Base-by-base conservation (phyloP, 2,888 invertebrate genomes). In the Auanema freiburgensis region DNA sequence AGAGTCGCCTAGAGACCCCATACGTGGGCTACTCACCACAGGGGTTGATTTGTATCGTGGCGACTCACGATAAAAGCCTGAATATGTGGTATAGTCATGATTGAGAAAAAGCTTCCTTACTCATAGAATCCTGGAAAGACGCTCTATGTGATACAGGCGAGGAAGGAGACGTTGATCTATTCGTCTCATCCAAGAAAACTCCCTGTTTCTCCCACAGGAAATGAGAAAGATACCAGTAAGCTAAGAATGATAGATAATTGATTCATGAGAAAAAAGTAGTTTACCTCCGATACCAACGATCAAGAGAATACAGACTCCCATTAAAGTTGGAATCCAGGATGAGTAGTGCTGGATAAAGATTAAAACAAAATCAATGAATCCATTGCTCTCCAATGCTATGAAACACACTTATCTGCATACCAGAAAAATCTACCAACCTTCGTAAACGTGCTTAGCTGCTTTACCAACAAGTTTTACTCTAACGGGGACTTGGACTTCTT, bases 401-500 rank as follows among this genome's bases (percentile, higher is more conserved):
- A 67, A 41, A 33, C 2, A n/a, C n/a, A n/a, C n/a, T n/a, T n/a
- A n/a, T n/a, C n/a, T n/a, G n/a, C n/a, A n/a, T n/a, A n/a, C n/a
- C n/a, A n/a, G n/a, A 16, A 16, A 5, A 55, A 12, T 58, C 21
- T 33, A 51, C 65, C 40, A 14, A 69, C 69, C 72, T 25, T 66
- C 63, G 33, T 63, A 73, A 8, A 66, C 68, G n/a, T 67, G 67
- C 55, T 70, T 76, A 21, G 72, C 63, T 1, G 72, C 69, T 18
- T 71, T 68, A 21, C 74, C 74, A 23, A 74, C 59, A n/a, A 76
- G 41, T 40, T 65, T 64, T n/a, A 76, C 62, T 23, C 59, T 63
- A 6, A 76, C 69, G 6, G 76, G 76, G 11, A 76, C 59, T 10
- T 51, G 40, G 14, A 72, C 50, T 0, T 33, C 56, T 57, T 74